Conservation (phyloP, 2,113 vertebrate genomes). For the Oreochromis niloticus region DNA sequence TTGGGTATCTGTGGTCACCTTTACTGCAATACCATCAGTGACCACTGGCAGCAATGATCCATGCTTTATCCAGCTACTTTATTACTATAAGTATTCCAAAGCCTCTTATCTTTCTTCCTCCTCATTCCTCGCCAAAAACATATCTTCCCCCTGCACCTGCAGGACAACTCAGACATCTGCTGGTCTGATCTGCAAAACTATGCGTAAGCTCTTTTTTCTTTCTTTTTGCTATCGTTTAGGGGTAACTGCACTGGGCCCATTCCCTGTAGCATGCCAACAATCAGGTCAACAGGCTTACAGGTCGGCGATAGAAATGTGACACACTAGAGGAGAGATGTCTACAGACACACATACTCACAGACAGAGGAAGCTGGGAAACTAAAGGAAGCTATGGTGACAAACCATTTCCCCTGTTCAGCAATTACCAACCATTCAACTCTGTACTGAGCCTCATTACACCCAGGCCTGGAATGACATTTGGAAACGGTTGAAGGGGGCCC, state of each 20-base stretch:
- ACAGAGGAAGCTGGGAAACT: slow-evolving; percentile 35
- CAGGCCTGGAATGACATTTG: slow-evolving; percentile 64
- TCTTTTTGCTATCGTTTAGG: not conserved
- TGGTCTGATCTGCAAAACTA: not conserved
- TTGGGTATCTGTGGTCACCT: not conserved
- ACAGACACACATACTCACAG: not conserved
- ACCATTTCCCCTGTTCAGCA: slow-evolving; percentile 61
- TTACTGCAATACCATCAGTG: not conserved
- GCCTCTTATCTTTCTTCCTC: not conserved
- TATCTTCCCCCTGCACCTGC: slow-evolving; percentile 1
- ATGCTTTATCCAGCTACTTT: not conserved
- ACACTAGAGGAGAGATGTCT: slow-evolving; percentile 17
- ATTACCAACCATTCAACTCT: slow-evolving; percentile 54
- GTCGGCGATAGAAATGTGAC: not conserved
- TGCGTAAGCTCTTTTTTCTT: not conserved
- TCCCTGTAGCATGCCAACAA: not conserved
- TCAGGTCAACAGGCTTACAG: not conserved
- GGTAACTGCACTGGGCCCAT: not conserved
- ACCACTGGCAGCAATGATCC: not conserved
- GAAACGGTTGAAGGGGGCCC: slow-evolving; percentile 58
- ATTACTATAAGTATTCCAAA: not conserved
- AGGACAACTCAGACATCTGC: slow-evolving; percentile 2
- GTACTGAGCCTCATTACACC: slow-evolving; percentile 53
- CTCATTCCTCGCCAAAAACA: not conserved
- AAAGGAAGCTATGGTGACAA: slow-evolving; percentile 63